These are phyloP conservation scores for Drosophila kanekoi DNA, from an alignment of 2,888 invertebrate species.

Conservation along the genomic window DNA sequence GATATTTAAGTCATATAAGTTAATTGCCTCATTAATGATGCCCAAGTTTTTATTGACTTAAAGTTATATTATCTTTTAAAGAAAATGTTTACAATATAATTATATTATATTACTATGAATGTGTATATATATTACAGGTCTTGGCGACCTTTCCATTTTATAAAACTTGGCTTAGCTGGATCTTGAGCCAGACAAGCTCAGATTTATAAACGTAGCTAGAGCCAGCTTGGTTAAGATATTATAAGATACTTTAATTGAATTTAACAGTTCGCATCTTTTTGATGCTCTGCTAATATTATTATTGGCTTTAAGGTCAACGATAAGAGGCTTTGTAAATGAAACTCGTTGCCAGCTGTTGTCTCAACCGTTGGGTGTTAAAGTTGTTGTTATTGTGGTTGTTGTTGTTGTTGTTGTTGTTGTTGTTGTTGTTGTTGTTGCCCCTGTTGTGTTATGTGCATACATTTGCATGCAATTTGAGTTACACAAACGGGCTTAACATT, in stretches of 20 bases:
- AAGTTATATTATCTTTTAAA: no score
- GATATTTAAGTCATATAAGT: not conserved
- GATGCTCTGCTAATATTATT: slow-evolving; percentile 40
- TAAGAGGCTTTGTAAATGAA: slow-evolving; percentile 32
- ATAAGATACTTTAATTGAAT: no score
- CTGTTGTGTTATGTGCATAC: slow-evolving; percentile 53
- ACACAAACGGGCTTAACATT: slow-evolving; percentile 35
- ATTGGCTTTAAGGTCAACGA: slow-evolving; percentile 50
- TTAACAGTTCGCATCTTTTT: not conserved
- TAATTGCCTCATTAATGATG: not conserved
- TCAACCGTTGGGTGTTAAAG: slow-evolving; percentile 31
- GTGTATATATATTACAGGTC: no score
- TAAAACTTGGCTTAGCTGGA: no score
- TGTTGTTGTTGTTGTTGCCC: slow-evolving; percentile 26
- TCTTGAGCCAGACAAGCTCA: no score
- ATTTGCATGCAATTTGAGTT: slow-evolving; percentile 64
- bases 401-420: slow-evolving; percentile 22
- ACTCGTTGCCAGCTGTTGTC: slow-evolving; percentile 55
- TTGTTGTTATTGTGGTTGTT: slow-evolving; percentile 27
- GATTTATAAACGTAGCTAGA: no score
- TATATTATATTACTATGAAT: no score
- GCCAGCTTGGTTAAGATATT: no score
- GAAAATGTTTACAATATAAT: no score
- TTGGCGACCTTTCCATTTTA: no score
- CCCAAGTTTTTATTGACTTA: no score